Evolutionary conservation across 1,140 invertebrate genomes (phyloP).

Genomic region (Oppia nitens): DNA sequence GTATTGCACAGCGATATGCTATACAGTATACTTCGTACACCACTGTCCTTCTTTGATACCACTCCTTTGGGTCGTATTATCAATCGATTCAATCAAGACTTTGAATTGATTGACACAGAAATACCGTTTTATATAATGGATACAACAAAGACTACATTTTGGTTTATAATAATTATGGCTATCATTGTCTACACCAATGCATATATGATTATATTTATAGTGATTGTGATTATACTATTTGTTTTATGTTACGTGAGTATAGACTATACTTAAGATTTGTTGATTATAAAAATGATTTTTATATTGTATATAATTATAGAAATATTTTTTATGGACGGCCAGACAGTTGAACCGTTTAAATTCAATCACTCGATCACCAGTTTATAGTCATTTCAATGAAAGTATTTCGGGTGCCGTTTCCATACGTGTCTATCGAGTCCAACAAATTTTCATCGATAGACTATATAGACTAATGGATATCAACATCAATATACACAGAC

Average conservation of each 20-base stretch:
- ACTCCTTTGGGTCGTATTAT: constrained; percentile 38
- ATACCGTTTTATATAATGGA: constrained; percentile 27
- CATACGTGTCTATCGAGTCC: constrained; percentile 36
- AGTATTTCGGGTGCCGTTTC: constrained; percentile 34
- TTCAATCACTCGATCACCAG: constrained; percentile 35
- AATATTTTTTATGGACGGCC: constrained; percentile 35
- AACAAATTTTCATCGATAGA: neutral
- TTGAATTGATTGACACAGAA: constrained; percentile 28
- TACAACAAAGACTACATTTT: constrained; percentile 15
- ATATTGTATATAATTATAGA: constrained; percentile 31
- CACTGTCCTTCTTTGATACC: constrained; percentile 32
- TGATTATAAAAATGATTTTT: constrained; percentile 37
- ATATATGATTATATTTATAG: constrained; percentile 35
- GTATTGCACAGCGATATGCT: constrained; percentile 23
- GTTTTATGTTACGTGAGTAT: constrained; percentile 37
- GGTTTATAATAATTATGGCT: constrained; percentile 17
- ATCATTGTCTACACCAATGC: constrained; percentile 27
- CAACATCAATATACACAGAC: constrained; percentile 28
- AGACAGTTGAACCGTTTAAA: constrained; percentile 38
- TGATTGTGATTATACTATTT: constrained; percentile 32
- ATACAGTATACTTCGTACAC: constrained; percentile 24
- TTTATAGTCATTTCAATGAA: constrained; percentile 39
- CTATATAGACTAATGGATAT: neutral
- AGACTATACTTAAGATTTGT: constrained; percentile 29
- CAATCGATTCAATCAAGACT: constrained; percentile 34